Evolutionary conservation across 2,888 invertebrate genomes (phyloP).

Genomic region (Pocota personata): DNA sequence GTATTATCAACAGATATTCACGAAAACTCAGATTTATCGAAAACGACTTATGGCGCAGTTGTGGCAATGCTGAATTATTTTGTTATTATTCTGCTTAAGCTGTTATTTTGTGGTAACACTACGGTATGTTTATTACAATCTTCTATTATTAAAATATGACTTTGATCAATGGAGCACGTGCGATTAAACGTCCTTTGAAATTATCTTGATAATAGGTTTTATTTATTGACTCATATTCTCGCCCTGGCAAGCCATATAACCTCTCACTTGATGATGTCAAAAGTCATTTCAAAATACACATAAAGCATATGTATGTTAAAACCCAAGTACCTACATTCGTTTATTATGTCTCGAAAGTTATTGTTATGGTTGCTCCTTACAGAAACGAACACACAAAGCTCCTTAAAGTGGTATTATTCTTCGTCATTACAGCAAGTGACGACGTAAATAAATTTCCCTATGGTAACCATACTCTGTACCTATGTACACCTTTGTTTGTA

Average conservation of each 20-base stretch:
- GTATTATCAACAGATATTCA: too few relatives aligned
- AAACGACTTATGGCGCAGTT: too few relatives aligned
- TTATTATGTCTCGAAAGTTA: not conserved
- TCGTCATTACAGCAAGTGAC: constrained; percentile 2
- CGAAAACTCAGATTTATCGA: too few relatives aligned
- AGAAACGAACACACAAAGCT: not conserved
- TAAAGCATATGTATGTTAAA: constrained; percentile 12
- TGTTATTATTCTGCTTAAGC: too few relatives aligned
- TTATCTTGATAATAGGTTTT: constrained; percentile 19
- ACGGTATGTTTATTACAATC: too few relatives aligned
- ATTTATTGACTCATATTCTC: constrained; percentile 17
- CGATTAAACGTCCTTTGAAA: not conserved
- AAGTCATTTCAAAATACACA: not conserved
- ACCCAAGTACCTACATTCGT: not conserved
- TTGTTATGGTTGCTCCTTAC: not conserved
- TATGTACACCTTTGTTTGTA: not conserved
- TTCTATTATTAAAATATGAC: not conserved
- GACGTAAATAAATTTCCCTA: constrained; percentile 28
- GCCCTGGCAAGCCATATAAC: not conserved
- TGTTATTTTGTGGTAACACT: too few relatives aligned
- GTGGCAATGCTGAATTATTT: too few relatives aligned
- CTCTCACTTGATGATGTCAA: not conserved
- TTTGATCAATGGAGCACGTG: not conserved
- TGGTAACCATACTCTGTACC: not conserved
- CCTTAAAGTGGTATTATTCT: constrained; percentile 23